Evolutionary conservation across 2,113 vertebrate genomes (phyloP).

Genomic region (Sorex fumeus): DNA sequence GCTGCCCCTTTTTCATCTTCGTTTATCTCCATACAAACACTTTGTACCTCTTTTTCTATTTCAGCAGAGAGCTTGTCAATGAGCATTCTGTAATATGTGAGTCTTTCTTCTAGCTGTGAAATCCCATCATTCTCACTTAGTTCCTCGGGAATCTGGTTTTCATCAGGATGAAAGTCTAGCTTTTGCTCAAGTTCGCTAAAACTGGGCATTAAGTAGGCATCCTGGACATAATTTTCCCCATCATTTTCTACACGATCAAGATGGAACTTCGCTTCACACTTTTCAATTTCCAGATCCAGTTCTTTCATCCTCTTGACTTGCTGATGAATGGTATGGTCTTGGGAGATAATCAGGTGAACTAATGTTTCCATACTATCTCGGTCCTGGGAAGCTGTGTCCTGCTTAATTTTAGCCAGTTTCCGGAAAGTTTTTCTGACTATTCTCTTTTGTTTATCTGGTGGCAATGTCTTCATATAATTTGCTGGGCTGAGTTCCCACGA

Average conservation of each 20-base stretch:
- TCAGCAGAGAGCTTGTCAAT: constrained; percentile 93
- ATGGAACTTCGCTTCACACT: constrained; percentile 89
- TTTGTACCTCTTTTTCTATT: constrained; percentile 92
- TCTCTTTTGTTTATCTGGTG: constrained; percentile 94
- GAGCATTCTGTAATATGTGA: constrained; percentile 91
- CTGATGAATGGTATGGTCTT: constrained; percentile 96
- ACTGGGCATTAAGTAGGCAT: constrained; percentile 85
- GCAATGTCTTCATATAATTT: constrained; percentile 92
- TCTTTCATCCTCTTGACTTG: constrained; percentile 94
- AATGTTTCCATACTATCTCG: constrained; percentile 93
- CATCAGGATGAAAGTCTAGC: constrained; percentile 62
- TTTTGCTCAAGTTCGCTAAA: constrained; percentile 80
- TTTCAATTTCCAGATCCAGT: constrained; percentile 94
- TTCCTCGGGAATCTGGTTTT: constrained; percentile 88
- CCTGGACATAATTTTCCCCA: constrained; percentile 89
- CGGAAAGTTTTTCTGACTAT: constrained; percentile 96
- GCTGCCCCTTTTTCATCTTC: constrained; percentile 77
- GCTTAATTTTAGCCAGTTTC: constrained; percentile 96
- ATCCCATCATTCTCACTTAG: constrained; percentile 89
- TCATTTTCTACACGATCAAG: constrained; percentile 86
- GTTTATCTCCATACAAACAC: constrained; percentile 74
- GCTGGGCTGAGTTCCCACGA: constrained; percentile 90
- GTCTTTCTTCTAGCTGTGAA: constrained; percentile 91
- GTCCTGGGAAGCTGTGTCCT: constrained; percentile 88
- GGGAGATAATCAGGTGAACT: constrained; percentile 95